A percentile compares a stretch with the other conserved stretches of the same genome.
Evolutionary conservation across 1,140 invertebrate species (phyloP).

Genomic region (Drosophila navojoa): DNA sequence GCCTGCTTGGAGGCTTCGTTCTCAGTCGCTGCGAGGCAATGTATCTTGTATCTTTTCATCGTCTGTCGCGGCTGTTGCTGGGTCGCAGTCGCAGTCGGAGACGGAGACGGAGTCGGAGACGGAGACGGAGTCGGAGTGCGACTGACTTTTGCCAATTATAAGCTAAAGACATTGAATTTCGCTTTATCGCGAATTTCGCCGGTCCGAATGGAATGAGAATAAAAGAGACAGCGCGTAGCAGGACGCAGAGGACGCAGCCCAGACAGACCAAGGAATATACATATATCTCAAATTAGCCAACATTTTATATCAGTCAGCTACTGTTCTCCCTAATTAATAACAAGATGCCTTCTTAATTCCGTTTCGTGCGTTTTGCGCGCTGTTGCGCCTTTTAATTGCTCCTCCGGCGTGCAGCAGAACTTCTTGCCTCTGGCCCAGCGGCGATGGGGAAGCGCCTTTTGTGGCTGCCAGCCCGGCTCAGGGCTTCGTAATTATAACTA

Average conservation of each 20-base stretch:
- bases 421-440: not conserved
- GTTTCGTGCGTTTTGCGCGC: conserved; percentile 80
- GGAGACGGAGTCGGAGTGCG: not conserved
- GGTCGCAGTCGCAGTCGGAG: not conserved
- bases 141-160: conserved; percentile 75
- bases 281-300: conserved; percentile 83
- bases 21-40: conserved; percentile 18
- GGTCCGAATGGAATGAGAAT: conserved; percentile 40
- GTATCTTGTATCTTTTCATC: conserved; percentile 53
- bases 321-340: conserved; percentile 84
- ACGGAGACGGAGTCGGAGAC: no score
- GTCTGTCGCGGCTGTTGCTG: conserved; percentile 28
- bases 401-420: conserved; percentile 22
- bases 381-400: conserved; percentile 79
- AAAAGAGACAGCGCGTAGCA: conserved; percentile 53
- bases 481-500: conserved; percentile 68
- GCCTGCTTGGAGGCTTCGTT: conserved; percentile 6
- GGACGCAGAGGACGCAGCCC: conserved; percentile 23
- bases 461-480: conserved; percentile 46
- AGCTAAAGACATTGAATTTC: conserved; percentile 80
- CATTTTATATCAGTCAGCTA: conserved; percentile 84
- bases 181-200: conserved; percentile 73
- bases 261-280: conserved; percentile 23
- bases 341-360: conserved; percentile 83
- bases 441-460: conserved; percentile 53